Conservation (phyloP, 2,797 vertebrate genomes). For the Taenioides sp. region DNA sequence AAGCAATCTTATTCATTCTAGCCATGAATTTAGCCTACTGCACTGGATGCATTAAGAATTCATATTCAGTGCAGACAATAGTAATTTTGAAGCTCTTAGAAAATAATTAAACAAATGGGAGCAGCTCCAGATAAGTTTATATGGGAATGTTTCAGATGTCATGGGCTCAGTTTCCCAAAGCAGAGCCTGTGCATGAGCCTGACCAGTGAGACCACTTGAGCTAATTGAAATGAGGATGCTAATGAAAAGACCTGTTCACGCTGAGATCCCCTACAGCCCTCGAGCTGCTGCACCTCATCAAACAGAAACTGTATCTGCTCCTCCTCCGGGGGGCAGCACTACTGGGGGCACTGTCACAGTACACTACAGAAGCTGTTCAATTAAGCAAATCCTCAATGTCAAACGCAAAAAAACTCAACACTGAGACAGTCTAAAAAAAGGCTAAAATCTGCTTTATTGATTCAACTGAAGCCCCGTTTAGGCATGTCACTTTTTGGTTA, state of each 20-base stretch:
- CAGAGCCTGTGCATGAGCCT: background rate
- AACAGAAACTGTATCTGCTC: slow-evolving; percentile 64
- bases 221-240: slow-evolving; percentile 64
- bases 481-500: background rate
- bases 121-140: slow-evolving; percentile 1
- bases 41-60: background rate
- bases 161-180: slow-evolving; percentile 42
- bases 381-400: slow-evolving; percentile 60
- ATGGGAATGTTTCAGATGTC: slow-evolving; percentile 40
- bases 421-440: background rate
- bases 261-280: slow-evolving; percentile 50
- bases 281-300: slow-evolving; percentile 45
- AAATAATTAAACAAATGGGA: slow-evolving; percentile 10
- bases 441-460: background rate
- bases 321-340: slow-evolving; percentile 52
- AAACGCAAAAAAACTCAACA: slow-evolving; percentile 58
- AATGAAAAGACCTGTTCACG: slow-evolving; percentile 63
- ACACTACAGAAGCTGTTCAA: slow-evolving; percentile 55
- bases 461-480: background rate
- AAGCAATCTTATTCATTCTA: background rate
- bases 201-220: slow-evolving; percentile 49
- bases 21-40: background rate
- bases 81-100: background rate
- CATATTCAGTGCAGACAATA: background rate
- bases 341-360: slow-evolving; percentile 49